Evolutionary conservation across 2,113 vertebrate genomes (phyloP).

Genomic region (Cottus gobio): DNA sequence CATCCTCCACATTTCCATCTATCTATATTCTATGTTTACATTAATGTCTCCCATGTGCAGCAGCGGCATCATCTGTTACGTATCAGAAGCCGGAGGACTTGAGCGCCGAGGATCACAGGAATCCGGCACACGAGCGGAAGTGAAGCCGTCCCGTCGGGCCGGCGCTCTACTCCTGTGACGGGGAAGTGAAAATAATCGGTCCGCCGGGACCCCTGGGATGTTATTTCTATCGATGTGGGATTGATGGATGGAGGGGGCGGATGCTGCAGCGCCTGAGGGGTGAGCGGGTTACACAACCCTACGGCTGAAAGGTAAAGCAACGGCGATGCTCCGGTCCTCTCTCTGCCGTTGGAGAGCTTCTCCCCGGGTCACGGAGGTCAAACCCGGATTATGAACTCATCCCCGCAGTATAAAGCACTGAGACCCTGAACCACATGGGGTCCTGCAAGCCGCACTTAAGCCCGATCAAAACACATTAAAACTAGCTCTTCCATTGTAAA

Average conservation of each 20-base stretch:
- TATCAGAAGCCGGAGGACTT: constrained; percentile 23
- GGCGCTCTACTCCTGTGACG: constrained; percentile 42
- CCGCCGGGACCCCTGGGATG: constrained; percentile 10
- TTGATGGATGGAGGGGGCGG: constrained; percentile 22
- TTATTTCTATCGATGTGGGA: constrained; percentile 38
- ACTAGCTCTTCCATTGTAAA: background rate
- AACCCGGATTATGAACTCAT: constrained; percentile 11
- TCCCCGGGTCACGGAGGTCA: constrained; percentile 31
- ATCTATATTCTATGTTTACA: constrained; percentile 29
- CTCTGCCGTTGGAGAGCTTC: background rate
- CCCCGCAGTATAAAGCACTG: background rate
- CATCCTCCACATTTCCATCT: background rate
- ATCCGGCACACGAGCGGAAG: constrained; percentile 1
- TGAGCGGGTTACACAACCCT: constrained; percentile 28
- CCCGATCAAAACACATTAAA: background rate
- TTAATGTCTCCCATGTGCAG: constrained; percentile 29
- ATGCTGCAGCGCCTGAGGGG: constrained; percentile 28
- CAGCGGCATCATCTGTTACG: constrained; percentile 57
- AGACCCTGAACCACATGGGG: background rate
- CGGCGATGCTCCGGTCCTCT: background rate
- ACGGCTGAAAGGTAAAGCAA: background rate
- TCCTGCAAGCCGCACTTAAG: background rate
- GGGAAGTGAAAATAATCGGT: constrained; percentile 39
- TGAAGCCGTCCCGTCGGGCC: constrained; percentile 36
- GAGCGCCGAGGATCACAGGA: background rate